Evolutionary conservation across 2,888 invertebrate genomes (phyloP).

Genomic region (Eristalis tenax): DNA sequence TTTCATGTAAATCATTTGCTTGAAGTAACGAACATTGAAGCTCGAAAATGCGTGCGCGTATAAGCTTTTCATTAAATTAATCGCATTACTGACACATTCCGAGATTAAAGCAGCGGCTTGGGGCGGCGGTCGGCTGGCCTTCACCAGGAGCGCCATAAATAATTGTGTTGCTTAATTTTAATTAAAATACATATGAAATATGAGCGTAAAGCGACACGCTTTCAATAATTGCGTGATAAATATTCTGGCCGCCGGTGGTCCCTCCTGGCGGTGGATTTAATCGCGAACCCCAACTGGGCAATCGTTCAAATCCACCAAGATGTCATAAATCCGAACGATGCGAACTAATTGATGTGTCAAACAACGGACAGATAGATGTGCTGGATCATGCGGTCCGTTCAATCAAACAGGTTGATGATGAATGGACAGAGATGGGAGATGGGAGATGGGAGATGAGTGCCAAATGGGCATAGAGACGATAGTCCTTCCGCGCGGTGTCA

Average conservation of each 20-base stretch:
- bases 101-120: neutral
- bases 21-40: neutral
- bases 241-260: neutral
- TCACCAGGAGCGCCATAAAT: neutral
- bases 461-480: too few relatives aligned
- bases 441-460: too few relatives aligned
- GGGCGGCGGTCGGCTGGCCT: neutral
- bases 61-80: neutral
- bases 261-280: neutral
- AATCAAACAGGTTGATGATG: neutral
- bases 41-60: neutral
- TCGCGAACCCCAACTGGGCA: neutral
- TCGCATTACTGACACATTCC: neutral
- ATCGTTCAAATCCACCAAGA: neutral
- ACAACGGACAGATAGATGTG: neutral
- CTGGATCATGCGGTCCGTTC: neutral
- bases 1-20: neutral
- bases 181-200: neutral
- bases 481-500: too few relatives aligned
- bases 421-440: neutral
- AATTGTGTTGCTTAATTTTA: neutral
- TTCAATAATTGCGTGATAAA: neutral
- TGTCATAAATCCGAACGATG: neutral
- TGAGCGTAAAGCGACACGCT: neutral
- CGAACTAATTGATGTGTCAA: neutral